Evolutionary conservation across 64 coral and sea anemone genomes (phyloP).

Genomic region (Porites australiensis): DNA sequence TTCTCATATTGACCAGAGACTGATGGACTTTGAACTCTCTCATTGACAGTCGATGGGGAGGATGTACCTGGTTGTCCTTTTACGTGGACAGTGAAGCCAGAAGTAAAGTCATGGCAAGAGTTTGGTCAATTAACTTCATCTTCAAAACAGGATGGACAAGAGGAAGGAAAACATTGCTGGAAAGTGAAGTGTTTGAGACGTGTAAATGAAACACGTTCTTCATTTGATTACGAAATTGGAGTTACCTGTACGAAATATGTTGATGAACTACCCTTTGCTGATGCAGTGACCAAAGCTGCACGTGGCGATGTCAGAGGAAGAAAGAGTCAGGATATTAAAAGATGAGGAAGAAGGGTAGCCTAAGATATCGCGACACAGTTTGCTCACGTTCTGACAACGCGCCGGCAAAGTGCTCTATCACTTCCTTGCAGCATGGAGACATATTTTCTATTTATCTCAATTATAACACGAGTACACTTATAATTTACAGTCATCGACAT

Average conservation of each 20-base stretch:
- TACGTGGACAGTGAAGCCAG: not conserved
- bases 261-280: too few relatives aligned
- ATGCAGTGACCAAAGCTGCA: too few relatives aligned
- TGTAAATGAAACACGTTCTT: too few relatives aligned
- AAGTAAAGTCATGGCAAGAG: too few relatives aligned
- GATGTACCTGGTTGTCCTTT: constrained; percentile 1
- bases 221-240: too few relatives aligned
- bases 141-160: not conserved
- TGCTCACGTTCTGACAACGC: too few relatives aligned
- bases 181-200: not conserved
- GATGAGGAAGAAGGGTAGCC: too few relatives aligned
- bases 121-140: too few relatives aligned
- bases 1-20: not conserved
- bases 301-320: too few relatives aligned
- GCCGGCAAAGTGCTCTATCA: not conserved
- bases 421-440: not conserved
- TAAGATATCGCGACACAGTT: too few relatives aligned
- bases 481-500: not conserved
- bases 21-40: not conserved
- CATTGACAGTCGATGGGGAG: not conserved
- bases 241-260: too few relatives aligned
- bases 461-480: not conserved
- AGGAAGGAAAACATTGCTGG: not conserved
- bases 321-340: too few relatives aligned
- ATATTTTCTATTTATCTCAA: not conserved